Evolutionary conservation across 2,888 invertebrate genomes (phyloP).

Genomic region (Ectobius pallidus): DNA sequence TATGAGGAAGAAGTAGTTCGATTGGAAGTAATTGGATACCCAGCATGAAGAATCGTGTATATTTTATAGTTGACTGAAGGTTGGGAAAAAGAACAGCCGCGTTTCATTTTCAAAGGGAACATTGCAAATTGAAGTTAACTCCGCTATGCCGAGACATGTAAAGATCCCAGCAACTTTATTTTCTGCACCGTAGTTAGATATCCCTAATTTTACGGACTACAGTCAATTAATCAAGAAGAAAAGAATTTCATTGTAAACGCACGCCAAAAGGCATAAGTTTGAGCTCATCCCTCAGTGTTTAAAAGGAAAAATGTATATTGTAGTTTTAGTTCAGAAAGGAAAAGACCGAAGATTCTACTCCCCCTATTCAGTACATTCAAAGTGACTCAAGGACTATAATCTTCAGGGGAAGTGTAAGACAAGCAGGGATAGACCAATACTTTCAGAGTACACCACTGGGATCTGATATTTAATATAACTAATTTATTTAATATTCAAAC

Average conservation of each 20-base stretch:
- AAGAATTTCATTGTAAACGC: not conserved
- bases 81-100: conserved; percentile 3
- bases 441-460: too few relatives aligned
- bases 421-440: too few relatives aligned
- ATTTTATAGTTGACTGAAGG: conserved; percentile 22
- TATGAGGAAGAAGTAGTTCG: conserved; percentile 8
- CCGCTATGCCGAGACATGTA: not conserved
- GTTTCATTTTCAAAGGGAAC: not conserved
- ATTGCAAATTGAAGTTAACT: conserved; percentile 6
- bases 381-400: not conserved
- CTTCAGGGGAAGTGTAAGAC: too few relatives aligned
- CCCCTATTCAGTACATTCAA: not conserved
- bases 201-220: not conserved
- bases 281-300: not conserved
- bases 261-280: not conserved
- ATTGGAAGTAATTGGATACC: conserved; percentile 28
- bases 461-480: too few relatives aligned
- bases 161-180: not conserved
- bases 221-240: conserved; percentile 7
- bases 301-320: not conserved
- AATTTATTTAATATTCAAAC: too few relatives aligned
- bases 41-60: conserved; percentile 8
- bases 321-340: not conserved
- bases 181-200: not conserved
- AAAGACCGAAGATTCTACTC: not conserved